Evolutionary conservation across 2,797 vertebrate genomes (phyloP).

Genomic region (Petrocephalus sullivani): DNA sequence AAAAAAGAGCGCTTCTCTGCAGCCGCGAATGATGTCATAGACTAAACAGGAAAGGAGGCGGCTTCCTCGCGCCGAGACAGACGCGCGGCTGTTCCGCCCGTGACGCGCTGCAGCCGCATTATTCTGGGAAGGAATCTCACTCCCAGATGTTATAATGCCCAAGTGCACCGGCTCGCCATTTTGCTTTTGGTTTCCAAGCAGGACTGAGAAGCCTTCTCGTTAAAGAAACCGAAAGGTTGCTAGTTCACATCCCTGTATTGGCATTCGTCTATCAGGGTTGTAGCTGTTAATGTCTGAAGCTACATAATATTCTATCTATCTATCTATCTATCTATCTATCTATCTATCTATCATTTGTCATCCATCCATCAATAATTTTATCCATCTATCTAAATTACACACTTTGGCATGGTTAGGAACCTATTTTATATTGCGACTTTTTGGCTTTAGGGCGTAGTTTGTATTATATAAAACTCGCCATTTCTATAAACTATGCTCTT

Average conservation of each 20-base stretch:
- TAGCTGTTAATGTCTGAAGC: background rate
- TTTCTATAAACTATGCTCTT: background rate
- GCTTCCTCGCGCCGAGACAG: constrained; percentile 49
- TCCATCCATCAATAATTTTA: background rate
- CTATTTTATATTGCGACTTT: background rate
- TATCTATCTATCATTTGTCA: background rate
- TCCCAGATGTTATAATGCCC: background rate
- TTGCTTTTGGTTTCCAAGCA: background rate
- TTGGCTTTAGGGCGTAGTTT: background rate
- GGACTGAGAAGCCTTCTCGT: background rate
- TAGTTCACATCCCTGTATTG: background rate
- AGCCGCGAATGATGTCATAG: constrained; percentile 55
- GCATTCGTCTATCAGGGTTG: background rate
- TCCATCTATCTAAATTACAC: background rate
- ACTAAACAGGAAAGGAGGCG: constrained; percentile 69
- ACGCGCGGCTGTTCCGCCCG: constrained; percentile 10
- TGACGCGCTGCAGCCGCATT: background rate
- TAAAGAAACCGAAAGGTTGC: background rate
- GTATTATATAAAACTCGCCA: background rate
- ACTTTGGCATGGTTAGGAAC: no score
- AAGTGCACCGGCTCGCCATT: background rate
- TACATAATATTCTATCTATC: background rate
- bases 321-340: background rate
- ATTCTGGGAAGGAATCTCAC: background rate
- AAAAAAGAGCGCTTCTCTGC: background rate